A percentile compares a stretch with the other conserved stretches of the same genome.
phyloP scores from a whole-genome alignment of 2,797 vertebrate species.

The Halcyon chelicuti region DNA sequence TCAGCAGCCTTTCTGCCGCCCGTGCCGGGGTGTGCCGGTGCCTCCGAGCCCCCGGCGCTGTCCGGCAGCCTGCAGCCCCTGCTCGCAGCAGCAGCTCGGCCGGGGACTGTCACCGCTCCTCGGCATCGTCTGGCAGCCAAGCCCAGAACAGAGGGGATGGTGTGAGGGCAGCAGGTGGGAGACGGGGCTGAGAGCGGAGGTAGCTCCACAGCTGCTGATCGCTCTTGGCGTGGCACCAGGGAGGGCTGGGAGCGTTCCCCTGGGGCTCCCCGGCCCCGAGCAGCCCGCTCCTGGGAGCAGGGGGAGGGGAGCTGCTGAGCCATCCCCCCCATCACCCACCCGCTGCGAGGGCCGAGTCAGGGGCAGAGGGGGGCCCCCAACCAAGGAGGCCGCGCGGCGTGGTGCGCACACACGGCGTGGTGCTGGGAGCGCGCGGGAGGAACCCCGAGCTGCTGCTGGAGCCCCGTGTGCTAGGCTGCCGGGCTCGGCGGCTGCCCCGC shows the following conservation, averaged over 20 bases:
- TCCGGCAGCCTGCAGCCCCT: no score
- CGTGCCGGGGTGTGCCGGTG: no score
- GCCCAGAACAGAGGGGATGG: no score
- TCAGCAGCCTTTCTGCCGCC: no score
- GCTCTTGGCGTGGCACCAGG: fast-evolving
- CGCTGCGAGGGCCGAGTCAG: background rate
- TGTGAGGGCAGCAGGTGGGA: background rate
- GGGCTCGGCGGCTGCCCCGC: background rate
- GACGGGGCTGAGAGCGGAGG: background rate
- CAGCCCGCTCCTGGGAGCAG: background rate
- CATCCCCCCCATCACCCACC: background rate
- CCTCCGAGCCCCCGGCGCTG: no score
- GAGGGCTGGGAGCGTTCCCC: fast-evolving
- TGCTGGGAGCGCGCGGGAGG: background rate
- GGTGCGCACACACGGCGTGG: no score
- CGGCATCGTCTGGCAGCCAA: no score
- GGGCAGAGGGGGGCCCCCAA: no score
- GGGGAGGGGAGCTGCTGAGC: background rate
- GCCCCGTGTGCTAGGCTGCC: fast-evolving
- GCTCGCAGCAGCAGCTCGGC: no score
- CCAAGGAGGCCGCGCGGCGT: background rate
- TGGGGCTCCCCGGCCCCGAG: no score
- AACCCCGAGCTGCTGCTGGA: background rate
- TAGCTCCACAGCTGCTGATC: background rate
- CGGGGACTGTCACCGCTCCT: no score